Conservation (phyloP, 2,888 invertebrate genomes). For the Drosophila pseudotakahashii region DNA sequence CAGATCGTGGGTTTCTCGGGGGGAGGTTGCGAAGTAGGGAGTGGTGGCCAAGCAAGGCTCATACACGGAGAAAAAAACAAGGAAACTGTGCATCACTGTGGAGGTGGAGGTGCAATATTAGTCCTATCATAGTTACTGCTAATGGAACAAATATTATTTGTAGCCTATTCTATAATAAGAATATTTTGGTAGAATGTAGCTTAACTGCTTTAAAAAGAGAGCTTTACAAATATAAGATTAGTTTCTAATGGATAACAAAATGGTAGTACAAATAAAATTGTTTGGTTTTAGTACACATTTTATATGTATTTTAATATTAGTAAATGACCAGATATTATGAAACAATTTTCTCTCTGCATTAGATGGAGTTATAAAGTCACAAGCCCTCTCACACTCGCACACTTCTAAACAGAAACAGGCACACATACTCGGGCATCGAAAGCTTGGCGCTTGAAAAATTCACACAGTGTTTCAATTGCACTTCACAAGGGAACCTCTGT, state of each 20-base stretch:
- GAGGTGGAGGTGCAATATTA: too few relatives aligned
- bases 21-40: constrained; percentile 11
- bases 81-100: neutral
- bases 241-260: too few relatives aligned
- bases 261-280: too few relatives aligned
- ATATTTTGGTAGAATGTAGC: too few relatives aligned
- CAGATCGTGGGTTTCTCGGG: constrained; percentile 26
- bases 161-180: too few relatives aligned
- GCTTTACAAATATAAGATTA: too few relatives aligned
- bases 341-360: constrained; percentile 42
- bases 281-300: neutral
- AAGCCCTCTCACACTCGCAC: constrained; percentile 22
- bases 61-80: constrained; percentile 3
- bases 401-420: constrained; percentile 24
- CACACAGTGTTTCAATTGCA: constrained; percentile 69
- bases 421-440: constrained; percentile 28
- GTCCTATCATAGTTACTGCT: too few relatives aligned
- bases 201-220: too few relatives aligned
- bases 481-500: constrained; percentile 49
- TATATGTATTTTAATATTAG: neutral
- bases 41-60: constrained; percentile 6
- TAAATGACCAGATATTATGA: neutral
- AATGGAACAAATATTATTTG: too few relatives aligned
- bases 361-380: constrained; percentile 44
- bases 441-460: constrained; percentile 44